A percentile compares a stretch with the other conserved stretches of the same genome.
These are phyloP conservation scores for Neosilurus mollespiculum DNA, from an alignment of 2,797 vertebrate species.

Conservation along the genomic window DNA sequence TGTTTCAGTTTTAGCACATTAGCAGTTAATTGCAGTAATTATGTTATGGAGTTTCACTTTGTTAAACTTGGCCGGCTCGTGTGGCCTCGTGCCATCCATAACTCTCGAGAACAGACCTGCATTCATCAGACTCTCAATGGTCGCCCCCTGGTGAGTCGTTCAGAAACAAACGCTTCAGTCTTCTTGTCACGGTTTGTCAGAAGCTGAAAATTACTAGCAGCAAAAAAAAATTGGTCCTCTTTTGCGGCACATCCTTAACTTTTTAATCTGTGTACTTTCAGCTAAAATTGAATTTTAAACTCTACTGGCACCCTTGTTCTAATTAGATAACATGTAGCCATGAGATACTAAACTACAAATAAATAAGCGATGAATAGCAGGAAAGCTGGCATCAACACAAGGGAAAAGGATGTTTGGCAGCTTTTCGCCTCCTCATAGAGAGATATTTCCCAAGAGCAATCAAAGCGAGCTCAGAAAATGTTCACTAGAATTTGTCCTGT, in stretches of 20 bases:
- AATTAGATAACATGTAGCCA: neutral
- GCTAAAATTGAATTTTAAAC: neutral
- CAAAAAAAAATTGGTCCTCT: no score
- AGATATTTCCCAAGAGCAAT: slow-evolving; percentile 41
- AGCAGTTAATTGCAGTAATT: slow-evolving; percentile 35
- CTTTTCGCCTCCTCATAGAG: slow-evolving; percentile 8
- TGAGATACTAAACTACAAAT: neutral
- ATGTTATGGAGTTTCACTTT: slow-evolving; percentile 29
- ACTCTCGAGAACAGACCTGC: slow-evolving; percentile 27
- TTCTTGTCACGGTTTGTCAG: slow-evolving; percentile 15
- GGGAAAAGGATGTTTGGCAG: slow-evolving; percentile 15
- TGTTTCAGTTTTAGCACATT: slow-evolving; percentile 26
- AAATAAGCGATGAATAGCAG: slow-evolving; percentile 9
- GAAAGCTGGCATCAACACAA: slow-evolving; percentile 14
- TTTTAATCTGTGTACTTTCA: neutral
- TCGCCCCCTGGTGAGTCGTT: slow-evolving; percentile 63
- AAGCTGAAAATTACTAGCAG: slow-evolving; percentile 18
- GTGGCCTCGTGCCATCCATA: slow-evolving; percentile 20
- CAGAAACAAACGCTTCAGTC: slow-evolving; percentile 24
- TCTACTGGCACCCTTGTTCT: neutral
- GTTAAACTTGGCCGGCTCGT: slow-evolving; percentile 19
- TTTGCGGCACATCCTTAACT: neutral
- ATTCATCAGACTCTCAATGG: slow-evolving; percentile 33
- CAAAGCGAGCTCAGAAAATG: slow-evolving; percentile 16
- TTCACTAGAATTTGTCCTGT: slow-evolving; percentile 23